Percentiles rank a stretch among this genome's conserved stretches.
Evolutionary conservation across 2,113 vertebrate genomes (phyloP).

Genomic region (Ramphastos sulfuratus): DNA sequence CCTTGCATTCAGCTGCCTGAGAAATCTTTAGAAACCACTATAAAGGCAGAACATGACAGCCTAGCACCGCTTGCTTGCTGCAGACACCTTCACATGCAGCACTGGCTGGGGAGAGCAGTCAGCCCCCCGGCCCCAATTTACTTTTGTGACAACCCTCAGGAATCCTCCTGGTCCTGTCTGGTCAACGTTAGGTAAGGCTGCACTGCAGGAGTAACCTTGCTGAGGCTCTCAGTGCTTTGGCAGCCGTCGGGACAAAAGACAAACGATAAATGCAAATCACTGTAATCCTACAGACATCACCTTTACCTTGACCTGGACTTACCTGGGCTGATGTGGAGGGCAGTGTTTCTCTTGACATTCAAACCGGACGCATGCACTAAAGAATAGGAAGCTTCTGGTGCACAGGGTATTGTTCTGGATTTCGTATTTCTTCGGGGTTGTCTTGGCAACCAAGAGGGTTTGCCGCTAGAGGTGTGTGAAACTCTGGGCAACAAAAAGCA

Average conservation of each 20-base stretch:
- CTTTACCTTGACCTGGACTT: constrained; percentile 34
- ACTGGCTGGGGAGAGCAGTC: not conserved
- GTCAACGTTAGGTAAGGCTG: not conserved
- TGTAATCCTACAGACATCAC: not conserved
- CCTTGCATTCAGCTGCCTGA: not conserved
- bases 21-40: not conserved
- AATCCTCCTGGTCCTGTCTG: not conserved
- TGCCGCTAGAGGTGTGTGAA: constrained; percentile 64
- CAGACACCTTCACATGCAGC: not conserved
- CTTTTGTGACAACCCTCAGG: not conserved
- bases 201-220: not conserved
- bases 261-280: not conserved
- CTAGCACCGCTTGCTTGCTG: not conserved
- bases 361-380: not conserved
- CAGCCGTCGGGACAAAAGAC: not conserved
- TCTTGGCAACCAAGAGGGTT: constrained; percentile 68
- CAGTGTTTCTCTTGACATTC: constrained; percentile 31
- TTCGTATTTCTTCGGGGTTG: constrained; percentile 53
- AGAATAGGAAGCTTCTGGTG: constrained; percentile 16
- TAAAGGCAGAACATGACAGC: not conserved
- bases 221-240: not conserved
- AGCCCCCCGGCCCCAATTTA: not conserved
- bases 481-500: constrained; percentile 53
- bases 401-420: constrained; percentile 58
- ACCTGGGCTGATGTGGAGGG: constrained; percentile 43